Evolutionary conservation across 1,140 invertebrate genomes (phyloP).

Genomic region (Conus betulinus): DNA sequence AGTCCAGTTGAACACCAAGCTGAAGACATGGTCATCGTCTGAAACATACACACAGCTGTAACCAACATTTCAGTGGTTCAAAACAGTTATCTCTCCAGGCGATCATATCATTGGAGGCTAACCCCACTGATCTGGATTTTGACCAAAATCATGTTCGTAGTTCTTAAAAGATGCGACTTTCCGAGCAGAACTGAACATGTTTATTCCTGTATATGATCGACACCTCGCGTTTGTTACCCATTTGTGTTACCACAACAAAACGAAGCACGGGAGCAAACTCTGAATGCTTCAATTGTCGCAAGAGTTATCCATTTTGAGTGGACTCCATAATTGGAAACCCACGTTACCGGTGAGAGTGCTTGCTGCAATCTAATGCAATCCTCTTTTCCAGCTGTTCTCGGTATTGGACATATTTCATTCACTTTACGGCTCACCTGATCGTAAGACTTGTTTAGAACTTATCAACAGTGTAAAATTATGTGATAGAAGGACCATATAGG

Average conservation of each 20-base stretch:
- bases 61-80: too few species aligned
- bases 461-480: too few species aligned
- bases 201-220: too few species aligned
- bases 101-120: too few species aligned
- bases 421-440: background rate
- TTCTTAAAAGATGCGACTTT: too few species aligned
- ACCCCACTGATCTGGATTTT: too few species aligned
- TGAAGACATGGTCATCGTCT: too few species aligned
- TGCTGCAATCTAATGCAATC: slow-evolving; percentile 26
- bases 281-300: background rate
- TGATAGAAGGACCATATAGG: too few species aligned
- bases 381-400: background rate
- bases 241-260: background rate
- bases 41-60: too few species aligned
- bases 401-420: background rate
- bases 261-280: background rate
- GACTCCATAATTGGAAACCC: slow-evolving; percentile 34
- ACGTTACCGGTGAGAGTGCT: slow-evolving; percentile 36
- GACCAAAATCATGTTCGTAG: too few species aligned
- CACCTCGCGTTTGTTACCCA: background rate
- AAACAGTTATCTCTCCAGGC: too few species aligned
- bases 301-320: slow-evolving; percentile 9
- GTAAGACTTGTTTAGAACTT: background rate
- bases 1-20: background rate
- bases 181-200: too few species aligned